phyloP scores from a whole-genome alignment of 2,113 vertebrate species.

The Catharus fuscescens region DNA sequence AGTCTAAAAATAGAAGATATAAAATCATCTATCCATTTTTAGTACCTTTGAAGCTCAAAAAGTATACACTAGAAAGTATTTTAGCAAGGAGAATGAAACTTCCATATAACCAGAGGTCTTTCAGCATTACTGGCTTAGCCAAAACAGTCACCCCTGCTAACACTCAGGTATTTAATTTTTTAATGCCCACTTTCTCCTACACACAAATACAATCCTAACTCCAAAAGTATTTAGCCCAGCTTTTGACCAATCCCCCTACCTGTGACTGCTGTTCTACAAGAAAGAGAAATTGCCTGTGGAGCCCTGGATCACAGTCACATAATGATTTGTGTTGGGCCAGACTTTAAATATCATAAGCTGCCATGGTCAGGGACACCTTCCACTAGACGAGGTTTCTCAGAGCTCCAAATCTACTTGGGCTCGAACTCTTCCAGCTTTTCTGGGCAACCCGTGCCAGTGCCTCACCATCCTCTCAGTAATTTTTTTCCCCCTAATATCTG shows the following conservation, averaged over 20 bases:
- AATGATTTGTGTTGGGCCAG: accelerated
- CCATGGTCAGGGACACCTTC: background rate
- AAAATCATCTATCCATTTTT: background rate
- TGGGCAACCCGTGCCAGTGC: background rate
- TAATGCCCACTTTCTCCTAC: background rate
- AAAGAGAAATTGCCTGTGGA: background rate
- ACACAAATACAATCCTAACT: too few species aligned
- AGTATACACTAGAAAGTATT: background rate
- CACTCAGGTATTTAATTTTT: background rate
- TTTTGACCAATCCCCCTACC: accelerated
- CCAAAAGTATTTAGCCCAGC: background rate
- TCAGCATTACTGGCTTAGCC: background rate
- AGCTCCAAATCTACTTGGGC: too few species aligned
- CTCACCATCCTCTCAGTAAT: background rate
- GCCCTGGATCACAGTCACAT: background rate
- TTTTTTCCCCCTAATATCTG: background rate
- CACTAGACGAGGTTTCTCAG: background rate
- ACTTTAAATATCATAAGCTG: background rate
- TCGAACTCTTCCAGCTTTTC: background rate
- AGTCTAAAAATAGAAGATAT: background rate
- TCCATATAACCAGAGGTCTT: background rate
- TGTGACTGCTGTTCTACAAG: background rate
- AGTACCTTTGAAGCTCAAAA: background rate
- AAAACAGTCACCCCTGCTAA: background rate
- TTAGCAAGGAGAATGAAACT: background rate